These are phyloP conservation scores for Heliconius hortense DNA, from an alignment of 2,888 invertebrate species.

Conservation along the genomic window DNA sequence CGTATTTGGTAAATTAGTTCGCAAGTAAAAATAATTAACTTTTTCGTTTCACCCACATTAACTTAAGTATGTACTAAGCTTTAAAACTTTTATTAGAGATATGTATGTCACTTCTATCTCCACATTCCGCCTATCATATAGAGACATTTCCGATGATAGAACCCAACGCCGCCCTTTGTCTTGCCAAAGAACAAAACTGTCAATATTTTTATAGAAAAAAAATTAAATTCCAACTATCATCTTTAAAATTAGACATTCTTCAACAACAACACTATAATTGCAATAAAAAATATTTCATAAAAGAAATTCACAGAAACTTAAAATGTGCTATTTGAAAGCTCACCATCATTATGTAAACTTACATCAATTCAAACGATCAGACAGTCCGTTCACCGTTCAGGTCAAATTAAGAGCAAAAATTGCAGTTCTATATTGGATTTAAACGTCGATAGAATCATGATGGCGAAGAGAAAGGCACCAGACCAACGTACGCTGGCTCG, in stretches of 20 bases:
- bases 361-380: background rate
- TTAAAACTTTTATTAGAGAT: too few species aligned
- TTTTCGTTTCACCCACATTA: background rate
- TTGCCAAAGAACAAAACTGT: background rate
- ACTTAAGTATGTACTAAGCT: too few species aligned
- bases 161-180: too few species aligned
- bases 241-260: background rate
- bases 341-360: background rate
- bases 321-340: background rate
- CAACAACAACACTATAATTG: background rate
- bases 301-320: background rate
- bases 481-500: slow-evolving; percentile 43
- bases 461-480: slow-evolving; percentile 58
- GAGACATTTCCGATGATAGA: too few species aligned
- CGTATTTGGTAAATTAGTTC: background rate
- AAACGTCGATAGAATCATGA: slow-evolving; percentile 39
- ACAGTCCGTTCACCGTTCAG: slow-evolving; percentile 6
- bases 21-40: background rate
- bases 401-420: slow-evolving; percentile 36
- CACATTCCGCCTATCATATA: too few species aligned
- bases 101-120: too few species aligned
- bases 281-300: background rate
- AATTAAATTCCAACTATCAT: too few species aligned
- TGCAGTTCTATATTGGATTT: slow-evolving; percentile 24
- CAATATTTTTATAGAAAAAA: background rate